Conservation (phyloP, 2,797 vertebrate species). For the Babyrousa celebensis region DNA sequence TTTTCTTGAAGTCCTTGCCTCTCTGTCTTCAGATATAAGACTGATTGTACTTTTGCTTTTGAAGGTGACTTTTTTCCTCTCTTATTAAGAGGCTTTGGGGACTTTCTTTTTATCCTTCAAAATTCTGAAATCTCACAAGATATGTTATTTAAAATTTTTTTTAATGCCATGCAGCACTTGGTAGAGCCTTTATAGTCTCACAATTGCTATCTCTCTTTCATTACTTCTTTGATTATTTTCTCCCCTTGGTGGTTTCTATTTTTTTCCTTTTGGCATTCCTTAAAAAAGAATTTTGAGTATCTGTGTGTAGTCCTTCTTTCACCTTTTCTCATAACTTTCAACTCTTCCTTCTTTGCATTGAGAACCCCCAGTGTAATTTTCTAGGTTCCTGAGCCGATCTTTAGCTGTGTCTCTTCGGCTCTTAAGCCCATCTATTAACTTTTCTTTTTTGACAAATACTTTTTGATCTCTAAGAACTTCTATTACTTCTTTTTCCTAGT, state of each 20-base stretch:
- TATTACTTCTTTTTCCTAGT: neutral
- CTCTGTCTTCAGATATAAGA: neutral
- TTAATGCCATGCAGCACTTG: neutral
- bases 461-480: neutral
- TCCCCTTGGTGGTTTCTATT: neutral
- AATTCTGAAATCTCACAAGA: neutral
- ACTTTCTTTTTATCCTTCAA: neutral
- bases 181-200: neutral
- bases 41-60: neutral
- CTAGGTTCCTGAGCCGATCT: neutral
- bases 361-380: neutral
- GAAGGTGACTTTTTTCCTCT: neutral
- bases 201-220: neutral
- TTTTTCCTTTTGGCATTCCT: neutral
- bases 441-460: neutral
- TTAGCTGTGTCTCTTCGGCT: neutral
- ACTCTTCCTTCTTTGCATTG: neutral
- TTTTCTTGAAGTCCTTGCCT: neutral
- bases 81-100: neutral
- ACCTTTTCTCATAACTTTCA: neutral
- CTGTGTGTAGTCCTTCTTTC: neutral
- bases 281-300: neutral
- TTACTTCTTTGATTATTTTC: neutral
- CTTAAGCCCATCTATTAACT: neutral
- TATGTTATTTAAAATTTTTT: neutral